Base-by-base conservation (phyloP, 2,888 invertebrate species). In the Artemia sinica region DNA sequence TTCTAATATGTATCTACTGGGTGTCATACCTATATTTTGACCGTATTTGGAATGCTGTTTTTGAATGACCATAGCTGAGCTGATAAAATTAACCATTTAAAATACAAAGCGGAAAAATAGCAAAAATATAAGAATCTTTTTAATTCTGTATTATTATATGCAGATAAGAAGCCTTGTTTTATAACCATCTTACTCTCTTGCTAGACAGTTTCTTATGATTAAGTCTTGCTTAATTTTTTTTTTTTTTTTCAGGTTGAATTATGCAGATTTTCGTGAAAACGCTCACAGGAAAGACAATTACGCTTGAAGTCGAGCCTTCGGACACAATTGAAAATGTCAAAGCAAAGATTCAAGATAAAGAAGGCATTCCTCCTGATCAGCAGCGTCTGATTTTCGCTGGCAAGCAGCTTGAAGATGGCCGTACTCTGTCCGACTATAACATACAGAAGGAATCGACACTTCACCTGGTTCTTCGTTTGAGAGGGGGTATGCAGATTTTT, bases 381-480 rank as follows among this genome's bases (percentile, higher is more conserved):
- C 83, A 83, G 75, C 76, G 83, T 71, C 74, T 84, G 66, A 84
- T 82, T 75, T 82, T 82, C 75, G 81, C 82, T 73, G 83, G 83
- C 18, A 83, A 82, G 74, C 83, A 84, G 76, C 75, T 83, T 71
- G 82, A 83, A 74, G 94, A 95, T 84, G 94, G 91, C 4, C 85
- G 91, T 68, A 93, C 93, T 2, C 81, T 95, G 49, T 89, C 89
- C 0, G 94, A 95, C 77, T 93, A 93, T 80, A 93, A 93, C 79
- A 93, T 94, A 76, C 92, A 95, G 80, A 92, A 93, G 79, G 82
- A 83, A 74, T 82, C 82, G 0, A 82, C 83, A 8, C 78, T 83
- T 50, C 82, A 83, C 73, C 75, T 83, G 72, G 82, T 83, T 0
- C 76, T 84, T 3, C 78, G 83, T 74, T 78, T 79, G 7, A 72